Evolutionary conservation across 2,888 invertebrate species (phyloP), one percentile per base, ranked within the genome.

Genomic region (Tribolium freemani): DNA sequence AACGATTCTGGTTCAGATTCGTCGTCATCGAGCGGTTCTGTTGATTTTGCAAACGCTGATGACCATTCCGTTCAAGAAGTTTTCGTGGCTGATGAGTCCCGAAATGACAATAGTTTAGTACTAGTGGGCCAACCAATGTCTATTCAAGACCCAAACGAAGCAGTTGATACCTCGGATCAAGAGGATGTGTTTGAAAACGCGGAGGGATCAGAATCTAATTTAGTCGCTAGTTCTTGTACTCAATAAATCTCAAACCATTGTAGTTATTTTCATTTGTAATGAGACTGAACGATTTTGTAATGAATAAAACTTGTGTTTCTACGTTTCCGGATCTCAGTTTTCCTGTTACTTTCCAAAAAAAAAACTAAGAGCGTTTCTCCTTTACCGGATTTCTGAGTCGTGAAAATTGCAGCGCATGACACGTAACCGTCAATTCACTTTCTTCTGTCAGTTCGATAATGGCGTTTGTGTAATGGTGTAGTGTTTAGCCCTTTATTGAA

Each of bases 371-470:
- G 16, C 16, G 16, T 31, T 31, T 31, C 31, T 31, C 9, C 9
- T 9, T 31, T 31, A 31, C 9, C 6, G 31, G 31, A 9, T 8
- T 31, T 31, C 31, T 5, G 31, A 16, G 16, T 16, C 2, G 16
- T 16, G 16, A 1, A 16, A 13, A 10, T 26, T 38, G 6, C n/a
- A 38, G n/a, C 38, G 38, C 38, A n/a, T 38, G 8, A n/a, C n/a
- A 38, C 38, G 9, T 38, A 8, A 6, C 58, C 30, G 46, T 21
- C 10, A 26, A 50, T 38, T 54, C 54, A 54, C 30, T 51, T 63
- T 26, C 53, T 44, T 74, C 75, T 73, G 75, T 77, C 69, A 66
- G 71, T 74, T 72, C 51, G 56, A 56, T 69, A 77, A 77, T 77
- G 77, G 77, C 72, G 75, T 71, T 72, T 66, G 71, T 63, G 72